Conservation (phyloP, 2,113 vertebrate genomes). For the Hemibagrus wyckioides region DNA sequence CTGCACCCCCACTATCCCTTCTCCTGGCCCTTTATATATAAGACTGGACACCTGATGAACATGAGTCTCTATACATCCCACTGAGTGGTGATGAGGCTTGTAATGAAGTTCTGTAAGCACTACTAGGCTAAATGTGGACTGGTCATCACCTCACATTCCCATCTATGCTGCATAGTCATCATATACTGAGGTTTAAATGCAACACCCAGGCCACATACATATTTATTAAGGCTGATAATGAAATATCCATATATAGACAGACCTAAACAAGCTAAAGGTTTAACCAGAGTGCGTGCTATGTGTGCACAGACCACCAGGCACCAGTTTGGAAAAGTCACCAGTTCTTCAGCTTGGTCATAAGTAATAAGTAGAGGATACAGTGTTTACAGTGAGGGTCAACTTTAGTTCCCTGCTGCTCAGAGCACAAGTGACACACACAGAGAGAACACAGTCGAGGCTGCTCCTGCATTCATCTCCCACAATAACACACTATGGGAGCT, state of each 20-base stretch:
- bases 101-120: not conserved
- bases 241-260: not conserved
- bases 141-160: not conserved
- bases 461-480: constrained; percentile 25
- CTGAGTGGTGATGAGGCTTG: not conserved
- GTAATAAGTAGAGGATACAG: constrained; percentile 6
- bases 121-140: not conserved
- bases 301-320: not conserved
- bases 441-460: not conserved
- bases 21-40: not conserved
- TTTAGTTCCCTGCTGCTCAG: not conserved
- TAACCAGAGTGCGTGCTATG: not conserved
- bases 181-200: not conserved
- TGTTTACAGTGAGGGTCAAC: not conserved
- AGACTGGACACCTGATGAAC: not conserved
- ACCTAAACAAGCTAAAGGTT: not conserved
- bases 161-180: not conserved
- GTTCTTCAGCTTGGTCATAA: constrained; percentile 9
- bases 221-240: not conserved
- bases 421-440: not conserved
- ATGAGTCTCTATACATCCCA: not conserved
- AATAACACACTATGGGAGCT: constrained; percentile 26
- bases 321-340: not conserved
- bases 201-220: not conserved
- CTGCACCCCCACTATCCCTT: not conserved